Base-by-base conservation (phyloP, 2,113 vertebrate genomes). In the Butorides virescens region DNA sequence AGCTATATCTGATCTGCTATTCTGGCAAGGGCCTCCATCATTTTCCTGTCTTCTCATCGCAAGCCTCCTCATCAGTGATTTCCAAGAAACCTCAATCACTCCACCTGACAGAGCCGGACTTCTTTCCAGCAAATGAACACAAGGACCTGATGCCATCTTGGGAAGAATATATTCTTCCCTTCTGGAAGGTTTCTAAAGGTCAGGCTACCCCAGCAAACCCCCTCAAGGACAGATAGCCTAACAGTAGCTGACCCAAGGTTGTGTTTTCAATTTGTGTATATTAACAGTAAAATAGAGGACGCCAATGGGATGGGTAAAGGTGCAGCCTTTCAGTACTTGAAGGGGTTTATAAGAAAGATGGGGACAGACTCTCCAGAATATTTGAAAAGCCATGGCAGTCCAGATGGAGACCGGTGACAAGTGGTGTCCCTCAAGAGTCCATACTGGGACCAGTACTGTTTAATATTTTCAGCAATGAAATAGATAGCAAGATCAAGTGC, bases 81-180 rank as follows among this genome's bases (percentile, higher is more conserved):
- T 97, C 95, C 92, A 97, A 96, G 95, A 94, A 92, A 68, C 66
- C 77, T 96, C 96, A 95, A 94, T 90, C 89, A 91, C 66, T 75
- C 1, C 23, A 95, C 84, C 95, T 93, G 95, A 92, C 84, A 95
- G 90, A 87, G 83, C 15, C 0, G 34, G 74, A 93, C 70, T 89
- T 87, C 77, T 21, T 92, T 94, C 84, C 89, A 95, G 92, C 36
- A 92, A 94, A 90, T 2, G 56, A 95, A 62, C 15, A 23, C 50
- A 25, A 86, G 66, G 70, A 87, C 56, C 61, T 4, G 4, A 63
- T 2, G 10, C 11, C 2, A 2, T 84, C 83, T 94, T 85, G 46
- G 65, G 47, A 34, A 63, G 95, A 96, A 86, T 59, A 74, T 42
- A 52, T 79, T 89, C 25, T 86, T 80, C 52, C 25, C 10, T 91